Evolutionary conservation across 2,113 vertebrate genomes (phyloP), one percentile per base, ranked within the genome.

Genomic region (Atractosteus spatula): DNA sequence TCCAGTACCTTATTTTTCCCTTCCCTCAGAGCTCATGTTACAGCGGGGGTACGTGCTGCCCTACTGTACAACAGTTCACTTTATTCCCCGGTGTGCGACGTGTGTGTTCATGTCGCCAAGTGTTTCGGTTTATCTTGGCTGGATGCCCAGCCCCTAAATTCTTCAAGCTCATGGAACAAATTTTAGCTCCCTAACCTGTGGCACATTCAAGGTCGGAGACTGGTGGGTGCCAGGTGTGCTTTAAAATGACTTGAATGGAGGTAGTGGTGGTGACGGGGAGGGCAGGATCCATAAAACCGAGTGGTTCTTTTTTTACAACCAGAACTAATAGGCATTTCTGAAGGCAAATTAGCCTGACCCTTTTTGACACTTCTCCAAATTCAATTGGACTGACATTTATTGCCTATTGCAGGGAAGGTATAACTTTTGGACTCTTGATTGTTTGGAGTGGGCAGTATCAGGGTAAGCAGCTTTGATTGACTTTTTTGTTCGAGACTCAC

Each of bases 401-500:
- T 89, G 90, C 87, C 91, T 84, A 86, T 87, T 89, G 84, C 88
- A 90, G 84, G 81, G 71, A 87, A 91, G 87, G 89, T 89, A 88
- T 89, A 89, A 87, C 87, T 89, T 90, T 91, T 89, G 82, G 85
- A 89, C 87, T 91, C 83, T 94, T 94, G 90, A 91, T 62, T 29
- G 29, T 29, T 93, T 93, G 91, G 88, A 90, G 91, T 92, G 89
- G 87, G 84, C 85, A 88, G 89, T 90, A 89, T 92, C 89, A 90
- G 90, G 90, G 90, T 92, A 93, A 91, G 91, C 92, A 92, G 91
- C 87, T 90, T 88, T 92, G 90, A 92, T 91, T 92, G 88, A 92
- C 92, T 94, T 92, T 29, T 83, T 89, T 91, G 88, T 77, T 73
- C 85, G 81, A 74, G 83, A 82, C 29, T 29, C 89, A 94, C 93